A percentile compares a stretch with the other conserved stretches of the same genome.
Evolutionary conservation across 2,888 invertebrate species (phyloP).

Genomic region (Macroteleia sp.): DNA sequence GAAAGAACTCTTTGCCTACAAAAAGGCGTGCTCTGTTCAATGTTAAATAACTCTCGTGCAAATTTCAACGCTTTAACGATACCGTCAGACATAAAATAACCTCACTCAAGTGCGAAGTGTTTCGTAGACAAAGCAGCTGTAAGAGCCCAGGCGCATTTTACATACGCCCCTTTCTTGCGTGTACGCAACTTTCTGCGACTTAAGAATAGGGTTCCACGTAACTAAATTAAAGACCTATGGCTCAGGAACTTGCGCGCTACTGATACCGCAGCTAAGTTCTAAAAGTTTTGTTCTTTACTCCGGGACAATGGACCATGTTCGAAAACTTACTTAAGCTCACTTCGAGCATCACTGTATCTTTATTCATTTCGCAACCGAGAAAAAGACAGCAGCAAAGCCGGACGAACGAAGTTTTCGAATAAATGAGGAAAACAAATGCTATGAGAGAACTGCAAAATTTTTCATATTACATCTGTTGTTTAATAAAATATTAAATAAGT

Average conservation of each 20-base stretch:
- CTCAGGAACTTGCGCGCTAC: conserved; percentile 50
- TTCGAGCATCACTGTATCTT: conserved; percentile 58
- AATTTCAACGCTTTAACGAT: conserved; percentile 24
- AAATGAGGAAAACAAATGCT: conserved; percentile 61
- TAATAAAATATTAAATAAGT: background rate
- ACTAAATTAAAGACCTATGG: conserved; percentile 63
- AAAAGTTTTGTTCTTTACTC: conserved; percentile 59
- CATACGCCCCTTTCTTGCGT: conserved; percentile 46
- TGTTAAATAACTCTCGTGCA: conserved; percentile 5
- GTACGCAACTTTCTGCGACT: conserved; percentile 51
- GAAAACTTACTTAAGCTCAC: conserved; percentile 62
- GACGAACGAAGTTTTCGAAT: conserved; percentile 52
- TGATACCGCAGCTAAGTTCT: conserved; percentile 56
- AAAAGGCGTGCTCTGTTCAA: too few species aligned
- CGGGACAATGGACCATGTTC: conserved; percentile 60
- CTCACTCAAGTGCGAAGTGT: conserved; percentile 26
- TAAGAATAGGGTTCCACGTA: conserved; percentile 51
- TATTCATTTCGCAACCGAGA: conserved; percentile 56
- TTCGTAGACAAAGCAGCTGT: conserved; percentile 45
- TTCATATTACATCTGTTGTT: conserved; percentile 47
- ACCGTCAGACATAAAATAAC: conserved; percentile 32
- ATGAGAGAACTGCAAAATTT: conserved; percentile 41
- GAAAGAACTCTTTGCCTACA: too few species aligned
- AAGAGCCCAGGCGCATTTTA: conserved; percentile 39
- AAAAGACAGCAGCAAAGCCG: conserved; percentile 50